A percentile compares a stretch with the other conserved stretches of the same genome.
Conservation (phyloP, 2,797 vertebrate species). For the Xenops minutus region DNA sequence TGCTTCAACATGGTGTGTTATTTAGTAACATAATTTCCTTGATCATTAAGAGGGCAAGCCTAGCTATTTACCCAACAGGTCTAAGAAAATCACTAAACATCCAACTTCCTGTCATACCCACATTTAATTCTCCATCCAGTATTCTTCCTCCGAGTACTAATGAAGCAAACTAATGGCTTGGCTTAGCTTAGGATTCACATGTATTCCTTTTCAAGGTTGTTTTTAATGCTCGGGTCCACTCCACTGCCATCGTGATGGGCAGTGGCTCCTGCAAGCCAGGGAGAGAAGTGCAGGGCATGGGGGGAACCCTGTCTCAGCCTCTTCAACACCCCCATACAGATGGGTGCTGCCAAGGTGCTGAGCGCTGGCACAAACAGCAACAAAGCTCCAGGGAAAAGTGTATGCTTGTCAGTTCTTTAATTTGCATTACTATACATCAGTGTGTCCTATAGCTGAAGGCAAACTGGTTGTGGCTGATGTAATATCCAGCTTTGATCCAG, state of each 20-base stretch:
- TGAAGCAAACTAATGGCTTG: rapidly evolving
- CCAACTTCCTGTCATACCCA: not conserved
- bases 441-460: rapidly evolving
- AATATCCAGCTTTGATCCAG: not conserved
- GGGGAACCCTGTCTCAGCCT: rapidly evolving
- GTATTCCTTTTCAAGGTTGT: not conserved
- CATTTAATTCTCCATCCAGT: not conserved
- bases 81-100: not conserved
- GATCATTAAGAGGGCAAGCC: not conserved
- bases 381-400: not conserved
- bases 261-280: not conserved
- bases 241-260: not conserved
- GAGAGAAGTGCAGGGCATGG: rapidly evolving
- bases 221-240: not conserved
- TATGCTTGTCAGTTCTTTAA: not conserved
- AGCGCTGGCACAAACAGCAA: not conserved
- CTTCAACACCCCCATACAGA: not conserved
- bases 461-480: not conserved
- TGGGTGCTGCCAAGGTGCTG: not conserved
- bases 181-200: not conserved
- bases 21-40: not conserved
- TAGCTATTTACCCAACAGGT: not conserved
- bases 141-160: not conserved
- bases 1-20: not conserved
- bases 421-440: rapidly evolving